A percentile compares a stretch with the other conserved stretches of the same genome.
phyloP scores from a whole-genome alignment of 2,888 invertebrate genomes.

The Archips crataeganus region DNA sequence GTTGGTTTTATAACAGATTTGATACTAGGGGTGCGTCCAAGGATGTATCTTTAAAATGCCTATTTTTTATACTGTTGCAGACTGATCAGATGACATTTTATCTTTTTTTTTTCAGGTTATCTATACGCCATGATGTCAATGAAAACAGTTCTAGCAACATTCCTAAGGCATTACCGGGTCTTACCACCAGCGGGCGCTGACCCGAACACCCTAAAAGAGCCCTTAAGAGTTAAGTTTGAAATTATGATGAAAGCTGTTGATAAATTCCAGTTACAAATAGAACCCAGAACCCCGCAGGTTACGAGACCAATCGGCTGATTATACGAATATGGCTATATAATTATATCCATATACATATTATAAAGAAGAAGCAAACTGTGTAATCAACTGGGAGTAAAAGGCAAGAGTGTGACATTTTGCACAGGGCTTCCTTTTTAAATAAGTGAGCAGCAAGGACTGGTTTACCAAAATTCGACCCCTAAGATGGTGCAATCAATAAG shows the following conservation, averaged over 20 bases:
- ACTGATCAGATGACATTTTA: background rate
- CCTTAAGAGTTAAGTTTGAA: constrained; percentile 56
- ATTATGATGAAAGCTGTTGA: constrained; percentile 63
- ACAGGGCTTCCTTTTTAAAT: no score
- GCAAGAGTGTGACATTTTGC: no score
- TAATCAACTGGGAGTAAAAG: no score
- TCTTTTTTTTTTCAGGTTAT: constrained; percentile 50
- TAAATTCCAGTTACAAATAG: constrained; percentile 54
- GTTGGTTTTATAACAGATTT: no score
- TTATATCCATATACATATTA: no score
- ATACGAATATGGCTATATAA: background rate
- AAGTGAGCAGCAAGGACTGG: no score
- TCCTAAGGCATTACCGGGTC: constrained; percentile 56
- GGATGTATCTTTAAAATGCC: no score
- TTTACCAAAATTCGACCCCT: no score
- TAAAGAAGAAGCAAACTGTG: no score
- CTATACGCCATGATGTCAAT: constrained; percentile 65
- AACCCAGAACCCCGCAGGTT: constrained; percentile 33
- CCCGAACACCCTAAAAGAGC: constrained; percentile 34
- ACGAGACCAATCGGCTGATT: constrained; percentile 13
- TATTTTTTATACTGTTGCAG: background rate
- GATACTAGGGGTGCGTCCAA: no score
- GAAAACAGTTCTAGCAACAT: constrained; percentile 60
- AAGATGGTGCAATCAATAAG: no score
- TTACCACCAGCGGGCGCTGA: constrained; percentile 23